A percentile compares a stretch with the other conserved stretches of the same genome.
phyloP scores from a whole-genome alignment of 2,113 vertebrate species.

The Lamprologus speciosus region DNA sequence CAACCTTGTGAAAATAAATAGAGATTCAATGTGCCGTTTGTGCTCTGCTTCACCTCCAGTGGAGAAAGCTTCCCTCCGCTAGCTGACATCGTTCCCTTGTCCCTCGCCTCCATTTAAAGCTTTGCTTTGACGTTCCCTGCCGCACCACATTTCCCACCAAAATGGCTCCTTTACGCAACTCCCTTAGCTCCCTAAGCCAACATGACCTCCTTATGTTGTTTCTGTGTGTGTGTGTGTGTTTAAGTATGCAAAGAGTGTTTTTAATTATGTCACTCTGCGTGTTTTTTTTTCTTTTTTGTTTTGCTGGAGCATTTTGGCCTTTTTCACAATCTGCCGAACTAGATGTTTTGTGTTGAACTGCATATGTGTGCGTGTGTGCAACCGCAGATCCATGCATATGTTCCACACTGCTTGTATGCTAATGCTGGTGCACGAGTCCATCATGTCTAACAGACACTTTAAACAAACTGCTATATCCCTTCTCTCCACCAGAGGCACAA shows the following conservation, averaged over 20 bases:
- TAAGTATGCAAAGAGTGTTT: constrained; percentile 56
- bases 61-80: constrained; percentile 27
- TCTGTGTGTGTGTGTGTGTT: constrained; percentile 1
- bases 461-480: background rate
- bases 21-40: constrained; percentile 56
- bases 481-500: constrained; percentile 52
- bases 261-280: constrained; percentile 62
- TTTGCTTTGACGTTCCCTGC: constrained; percentile 46
- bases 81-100: constrained; percentile 37
- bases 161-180: constrained; percentile 58
- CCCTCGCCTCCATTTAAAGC: constrained; percentile 37
- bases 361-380: background rate
- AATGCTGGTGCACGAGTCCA: background rate
- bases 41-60: constrained; percentile 39
- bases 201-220: constrained; percentile 39
- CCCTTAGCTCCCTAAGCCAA: constrained; percentile 53
- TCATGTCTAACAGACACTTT: background rate
- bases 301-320: constrained; percentile 29
- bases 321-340: background rate
- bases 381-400: background rate
- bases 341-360: background rate
- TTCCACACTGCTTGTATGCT: background rate
- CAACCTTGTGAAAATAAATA: constrained; percentile 62
- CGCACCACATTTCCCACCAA: constrained; percentile 59
- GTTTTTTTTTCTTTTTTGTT: background rate